Conservation (phyloP, 2,797 vertebrate genomes). For the Nyctibius grandis region DNA sequence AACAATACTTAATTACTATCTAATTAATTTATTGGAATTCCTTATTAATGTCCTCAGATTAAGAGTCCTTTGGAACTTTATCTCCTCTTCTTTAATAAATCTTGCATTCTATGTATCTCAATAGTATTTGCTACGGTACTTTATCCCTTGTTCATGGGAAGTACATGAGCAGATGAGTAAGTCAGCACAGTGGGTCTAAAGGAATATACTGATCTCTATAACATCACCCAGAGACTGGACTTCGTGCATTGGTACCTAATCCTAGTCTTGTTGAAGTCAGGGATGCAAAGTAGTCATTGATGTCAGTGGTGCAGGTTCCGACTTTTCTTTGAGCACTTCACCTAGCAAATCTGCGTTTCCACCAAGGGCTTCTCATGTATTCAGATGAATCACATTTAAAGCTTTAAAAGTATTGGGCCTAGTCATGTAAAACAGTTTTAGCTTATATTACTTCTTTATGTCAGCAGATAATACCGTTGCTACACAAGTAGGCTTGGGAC, state of each 20-base stretch:
- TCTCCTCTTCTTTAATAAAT: background rate
- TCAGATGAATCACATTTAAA: background rate
- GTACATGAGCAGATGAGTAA: background rate
- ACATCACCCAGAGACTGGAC: background rate
- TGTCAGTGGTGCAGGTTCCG: background rate
- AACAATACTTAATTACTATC: background rate
- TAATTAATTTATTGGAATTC: background rate
- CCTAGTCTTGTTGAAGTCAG: background rate
- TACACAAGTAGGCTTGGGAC: background rate
- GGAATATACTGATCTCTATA: fast-evolving
- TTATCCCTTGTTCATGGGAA: background rate
- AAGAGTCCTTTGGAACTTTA: background rate
- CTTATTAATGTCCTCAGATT: background rate
- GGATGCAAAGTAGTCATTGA: background rate
- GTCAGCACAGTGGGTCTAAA: background rate
- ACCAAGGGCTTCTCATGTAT: background rate
- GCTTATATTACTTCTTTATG: constrained; percentile 31
- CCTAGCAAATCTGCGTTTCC: background rate
- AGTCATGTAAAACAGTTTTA: background rate
- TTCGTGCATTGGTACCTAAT: background rate
- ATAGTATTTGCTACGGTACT: background rate
- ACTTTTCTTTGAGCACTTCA: background rate
- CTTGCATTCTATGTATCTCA: background rate
- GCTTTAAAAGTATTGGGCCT: background rate
- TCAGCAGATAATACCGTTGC: constrained; percentile 15